Evolutionary conservation across 2,888 invertebrate genomes (phyloP), one percentile per base, ranked within the genome.

Genomic region (Myopa tessellatipennis): DNA sequence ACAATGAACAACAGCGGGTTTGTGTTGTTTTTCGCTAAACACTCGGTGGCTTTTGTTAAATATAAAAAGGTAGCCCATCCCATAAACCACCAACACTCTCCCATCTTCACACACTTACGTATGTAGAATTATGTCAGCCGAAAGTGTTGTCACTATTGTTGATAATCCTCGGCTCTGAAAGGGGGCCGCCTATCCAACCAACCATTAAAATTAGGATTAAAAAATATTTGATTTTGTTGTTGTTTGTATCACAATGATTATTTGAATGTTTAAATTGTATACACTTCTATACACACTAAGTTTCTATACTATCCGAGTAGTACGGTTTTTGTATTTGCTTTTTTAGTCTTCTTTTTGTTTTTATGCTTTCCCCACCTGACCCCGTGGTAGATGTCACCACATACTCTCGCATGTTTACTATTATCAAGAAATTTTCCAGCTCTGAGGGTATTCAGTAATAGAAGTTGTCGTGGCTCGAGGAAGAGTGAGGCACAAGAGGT

Each of bases 1-100:
- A 82, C 82, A 82, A 82, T 82, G 78, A 79, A 80, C 80, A 82
- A 81, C 38, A 70, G 36, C 38, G 36, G 26, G n/a, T 45, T 61
- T 58, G 26, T 75, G 76, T 78, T 79, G 79, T 79, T 78, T 78
- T 79, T 70, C 26, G 55, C 45, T 79, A 76, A 69, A 70, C 55
- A 26, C 72, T 40, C 34, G 76, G 52, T 77, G 69, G 68, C 71
- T 76, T 76, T 77, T 79, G 67, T 74, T 70, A 77, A 74, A 76
- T 79, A 77, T 75, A 34, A 34, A 69, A 50, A 52, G 36, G 50
- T 34, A 74, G 2, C 26, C 26, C 26, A 26, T 26, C 63, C 7
- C 55, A 71, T 58, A 55, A 5, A 70, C 76, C 12, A 72, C 52
- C 67, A 52, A 71, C 77, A 70, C 55, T 74, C 75, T 77, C 74